Base-by-base conservation (phyloP, 2,797 vertebrate species). In the Dallia pectoralis region DNA sequence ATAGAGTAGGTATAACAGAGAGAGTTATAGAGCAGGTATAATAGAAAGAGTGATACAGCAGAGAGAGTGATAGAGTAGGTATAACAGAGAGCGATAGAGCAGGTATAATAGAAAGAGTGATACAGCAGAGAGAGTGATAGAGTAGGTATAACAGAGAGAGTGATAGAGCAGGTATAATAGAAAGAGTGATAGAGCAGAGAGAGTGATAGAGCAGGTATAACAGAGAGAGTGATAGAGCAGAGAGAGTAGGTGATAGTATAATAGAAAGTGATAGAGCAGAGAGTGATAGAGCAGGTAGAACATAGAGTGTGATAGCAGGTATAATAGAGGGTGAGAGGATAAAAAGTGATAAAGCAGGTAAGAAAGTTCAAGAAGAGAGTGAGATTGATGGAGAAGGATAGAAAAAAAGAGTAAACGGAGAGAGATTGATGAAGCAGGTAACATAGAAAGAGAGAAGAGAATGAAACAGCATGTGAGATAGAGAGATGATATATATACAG, bases 131-230 rank as follows among this genome's bases (percentile, higher is more conserved):
- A 49, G 48, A 49, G 48, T 6, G 18, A 4, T 15, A 18, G 48
- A 49, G 48, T 49, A 49, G 15, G 16, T 61, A 19, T 12, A n/a
- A 63, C 4, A 73, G 59, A 77, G 62, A 59, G 27, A 74, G 51
- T n/a, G 62, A 30, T 15, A 70, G 49, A 32, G 67, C 49, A 59
- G 27, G 22, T 8, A 27, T 18, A 29, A 22, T 2, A 3, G 74
- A 4, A 30, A 14, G 40, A 74, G 51, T 53, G 47, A 18, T 9
- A 29, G 9, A 30, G 18, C 2, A 3, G 74, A 4, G 40, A 14
- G 40, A 74, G 51, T n/a, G 62, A 30, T 15, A 70, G 49, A 32
- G 67, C 49, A 59, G 27, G 22, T 8, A 27, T 18, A 29, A 22
- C 2, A 3, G 74, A 4, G 40, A 14, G 40, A 74, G 51, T 53